These are phyloP conservation scores for Hypercompe scribonia DNA, from an alignment of 2,888 invertebrate species.

Conservation along the genomic window DNA sequence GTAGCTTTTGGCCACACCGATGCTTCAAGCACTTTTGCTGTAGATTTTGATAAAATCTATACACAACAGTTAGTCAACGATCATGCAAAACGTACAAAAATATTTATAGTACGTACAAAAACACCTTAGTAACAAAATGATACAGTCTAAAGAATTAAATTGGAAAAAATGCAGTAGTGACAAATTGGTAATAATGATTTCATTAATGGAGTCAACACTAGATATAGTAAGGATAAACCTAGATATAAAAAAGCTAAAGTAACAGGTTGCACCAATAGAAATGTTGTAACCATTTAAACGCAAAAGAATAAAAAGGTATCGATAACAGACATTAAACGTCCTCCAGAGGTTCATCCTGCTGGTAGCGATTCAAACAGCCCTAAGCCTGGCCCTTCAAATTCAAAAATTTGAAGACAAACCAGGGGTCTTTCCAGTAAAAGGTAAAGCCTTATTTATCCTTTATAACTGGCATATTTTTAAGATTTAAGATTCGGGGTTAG, in stretches of 20 bases:
- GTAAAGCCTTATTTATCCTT: too few species aligned
- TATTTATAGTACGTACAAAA: conserved; percentile 4
- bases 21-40: background rate
- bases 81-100: background rate
- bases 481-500: too few species aligned
- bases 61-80: background rate
- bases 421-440: too few species aligned
- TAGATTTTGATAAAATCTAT: background rate
- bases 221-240: background rate
- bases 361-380: too few species aligned
- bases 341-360: background rate
- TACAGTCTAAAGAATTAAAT: background rate
- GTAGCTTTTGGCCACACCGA: conserved; percentile 1
- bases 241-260: background rate
- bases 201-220: background rate
- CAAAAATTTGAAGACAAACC: too few species aligned
- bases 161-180: background rate
- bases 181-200: background rate
- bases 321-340: background rate
- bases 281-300: background rate
- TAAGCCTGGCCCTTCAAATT: too few species aligned
- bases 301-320: background rate
- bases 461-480: too few species aligned
- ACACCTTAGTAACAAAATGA: background rate
- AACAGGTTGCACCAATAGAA: background rate